Conservation (phyloP, 2,888 invertebrate genomes). For the Apodemia duryi region DNA sequence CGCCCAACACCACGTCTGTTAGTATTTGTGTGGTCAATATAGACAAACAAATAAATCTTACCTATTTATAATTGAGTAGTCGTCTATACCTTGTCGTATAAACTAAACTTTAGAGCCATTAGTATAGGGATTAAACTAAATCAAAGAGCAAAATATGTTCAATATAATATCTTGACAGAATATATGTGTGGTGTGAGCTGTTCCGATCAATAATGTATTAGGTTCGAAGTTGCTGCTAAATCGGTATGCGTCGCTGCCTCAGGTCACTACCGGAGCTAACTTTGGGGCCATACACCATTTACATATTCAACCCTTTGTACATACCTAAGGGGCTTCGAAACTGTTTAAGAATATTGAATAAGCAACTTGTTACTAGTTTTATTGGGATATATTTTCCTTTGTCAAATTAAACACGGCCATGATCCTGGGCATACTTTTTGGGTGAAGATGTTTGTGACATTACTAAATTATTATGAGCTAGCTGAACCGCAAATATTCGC, state of each 20-base stretch:
- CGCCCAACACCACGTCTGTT: too few relatives aligned
- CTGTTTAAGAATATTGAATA: slow-evolving; percentile 13
- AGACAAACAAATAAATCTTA: too few relatives aligned
- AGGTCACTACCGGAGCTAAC: slow-evolving; percentile 8
- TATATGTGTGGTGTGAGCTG: not conserved
- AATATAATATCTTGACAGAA: not conserved
- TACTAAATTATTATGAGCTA: too few relatives aligned
- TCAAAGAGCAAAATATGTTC: not conserved
- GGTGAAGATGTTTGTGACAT: too few relatives aligned
- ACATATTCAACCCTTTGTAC: slow-evolving; percentile 14
- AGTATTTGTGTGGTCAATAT: too few relatives aligned
- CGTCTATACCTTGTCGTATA: too few relatives aligned
- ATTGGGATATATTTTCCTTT: not conserved
- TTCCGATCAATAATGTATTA: slow-evolving; percentile 10
- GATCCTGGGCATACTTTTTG: too few relatives aligned
- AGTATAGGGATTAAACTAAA: too few relatives aligned
- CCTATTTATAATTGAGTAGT: too few relatives aligned
- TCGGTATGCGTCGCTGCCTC: slow-evolving; percentile 4
- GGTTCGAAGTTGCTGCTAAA: not conserved
- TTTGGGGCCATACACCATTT: slow-evolving; percentile 11
- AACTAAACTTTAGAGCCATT: too few relatives aligned
- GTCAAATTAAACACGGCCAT: not conserved
- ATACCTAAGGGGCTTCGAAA: slow-evolving; percentile 12
- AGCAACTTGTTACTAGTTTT: slow-evolving; percentile 10
- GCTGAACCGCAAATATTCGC: too few relatives aligned